A percentile compares a stretch with the other conserved stretches of the same genome.
Evolutionary conservation across 2,888 invertebrate species (phyloP).

Genomic region (Xestobium rufovillosum): DNA sequence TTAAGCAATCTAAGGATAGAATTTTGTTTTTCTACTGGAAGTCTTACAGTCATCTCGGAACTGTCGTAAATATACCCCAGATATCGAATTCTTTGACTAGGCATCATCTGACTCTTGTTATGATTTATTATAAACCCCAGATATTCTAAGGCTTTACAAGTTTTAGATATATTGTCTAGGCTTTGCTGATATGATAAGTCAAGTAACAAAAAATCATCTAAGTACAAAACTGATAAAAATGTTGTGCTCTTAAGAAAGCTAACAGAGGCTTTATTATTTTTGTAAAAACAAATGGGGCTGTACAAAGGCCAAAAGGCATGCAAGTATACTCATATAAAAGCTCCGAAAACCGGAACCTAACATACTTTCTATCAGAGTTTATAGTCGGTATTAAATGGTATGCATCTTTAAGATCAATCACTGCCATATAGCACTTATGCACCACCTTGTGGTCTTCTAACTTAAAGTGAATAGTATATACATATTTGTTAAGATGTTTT

Average conservation of each 20-base stretch:
- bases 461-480: slow-evolving; percentile 15
- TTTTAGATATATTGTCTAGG: slow-evolving; percentile 12
- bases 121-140: slow-evolving; percentile 21
- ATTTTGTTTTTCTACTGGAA: slow-evolving; percentile 13
- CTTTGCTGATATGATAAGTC: slow-evolving; percentile 13
- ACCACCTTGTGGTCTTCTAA: slow-evolving; percentile 14
- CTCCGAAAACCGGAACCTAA: slow-evolving; percentile 16
- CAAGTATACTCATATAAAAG: slow-evolving; percentile 20
- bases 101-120: slow-evolving; percentile 17
- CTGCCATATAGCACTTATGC: slow-evolving; percentile 12
- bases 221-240: slow-evolving; percentile 21
- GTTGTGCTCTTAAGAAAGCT: slow-evolving; percentile 1
- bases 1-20: slow-evolving; percentile 1
- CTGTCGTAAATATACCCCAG: slow-evolving; percentile 22
- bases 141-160: slow-evolving; percentile 11
- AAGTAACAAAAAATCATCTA: slow-evolving; percentile 24
- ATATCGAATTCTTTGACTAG: slow-evolving; percentile 14
- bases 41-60: slow-evolving; percentile 12
- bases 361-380: slow-evolving; percentile 14
- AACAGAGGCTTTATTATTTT: slow-evolving; percentile 21
- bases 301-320: slow-evolving; percentile 20
- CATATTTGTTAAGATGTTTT: slow-evolving; percentile 16
- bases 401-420: slow-evolving; percentile 19
- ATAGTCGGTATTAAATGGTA: slow-evolving; percentile 17
- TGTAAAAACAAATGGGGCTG: slow-evolving; percentile 22